Evolutionary conservation across 2,113 vertebrate genomes (phyloP), one percentile per base, ranked within the genome.

Genomic region (Dicerorhinus sumatrensis): DNA sequence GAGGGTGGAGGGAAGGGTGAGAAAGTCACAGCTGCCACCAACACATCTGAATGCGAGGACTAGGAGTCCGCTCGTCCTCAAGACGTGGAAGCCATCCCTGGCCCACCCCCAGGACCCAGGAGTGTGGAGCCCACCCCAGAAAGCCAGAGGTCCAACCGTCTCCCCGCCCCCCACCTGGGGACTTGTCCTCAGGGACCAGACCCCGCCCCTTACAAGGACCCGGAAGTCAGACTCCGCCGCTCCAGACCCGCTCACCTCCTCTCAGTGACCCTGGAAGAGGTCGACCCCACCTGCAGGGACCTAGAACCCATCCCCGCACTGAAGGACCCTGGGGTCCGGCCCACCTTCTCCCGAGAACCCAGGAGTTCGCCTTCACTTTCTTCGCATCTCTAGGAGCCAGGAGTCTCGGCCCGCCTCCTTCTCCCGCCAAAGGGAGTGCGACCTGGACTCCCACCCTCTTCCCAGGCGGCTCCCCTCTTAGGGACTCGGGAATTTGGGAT

Each of bases 31-130:
- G 48, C 25, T 70, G 10, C 13, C 29, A 48, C 65, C 25, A 21
- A 29, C 48, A 46, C 23, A 8, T 69, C 31, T 3, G 54, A 63
- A 20, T 29, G 14, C 0, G 1, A 29, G 31, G 14, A 3, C 63
- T n/a, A 8, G 62, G 29, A 21, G 21, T 31, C 76, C 11, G 58
- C 46, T 27, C 6, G 8, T 42, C 31, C 13, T 76, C 27, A 14
- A 51, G 79, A 20, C 0, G 2, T 20, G 39, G 48, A 63, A 77
- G 80, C 27, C 31, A 69, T 33, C 79, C 36, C 72, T 51, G 58
- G 46, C 48, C n/a, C 42, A 58, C 3, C n/a, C 51, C 27, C 27
- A 69, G 77, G 39, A 46, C n/a, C 54, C 51, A 0, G 69, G 79
- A 58, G 31, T 51, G 65, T 39, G 48, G 73, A 91, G 20, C 39